A percentile compares a stretch with the other conserved stretches of the same genome.
These are phyloP conservation scores for Pelusios castaneus DNA, from an alignment of 2,113 vertebrate species.

Conservation along the genomic window DNA sequence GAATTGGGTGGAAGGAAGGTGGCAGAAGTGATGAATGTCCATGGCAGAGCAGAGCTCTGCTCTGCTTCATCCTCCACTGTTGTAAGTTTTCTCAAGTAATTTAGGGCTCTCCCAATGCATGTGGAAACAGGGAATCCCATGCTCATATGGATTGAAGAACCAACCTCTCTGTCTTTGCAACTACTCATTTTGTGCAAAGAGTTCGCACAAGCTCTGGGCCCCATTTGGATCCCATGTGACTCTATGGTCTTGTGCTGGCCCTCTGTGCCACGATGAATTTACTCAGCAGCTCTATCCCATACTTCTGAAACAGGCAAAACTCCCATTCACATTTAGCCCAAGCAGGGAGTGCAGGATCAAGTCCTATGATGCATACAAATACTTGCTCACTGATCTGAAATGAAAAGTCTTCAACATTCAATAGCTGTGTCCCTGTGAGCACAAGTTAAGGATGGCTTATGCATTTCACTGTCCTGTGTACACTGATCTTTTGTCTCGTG, in stretches of 20 bases:
- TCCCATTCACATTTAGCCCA: background rate
- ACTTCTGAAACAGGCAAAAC: background rate
- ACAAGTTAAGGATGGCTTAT: background rate
- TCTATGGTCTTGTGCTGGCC: background rate
- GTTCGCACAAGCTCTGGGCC: background rate
- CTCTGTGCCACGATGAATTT: background rate
- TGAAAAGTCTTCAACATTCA: background rate
- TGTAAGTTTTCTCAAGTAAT: background rate
- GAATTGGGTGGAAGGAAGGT: background rate
- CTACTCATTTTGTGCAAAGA: background rate
- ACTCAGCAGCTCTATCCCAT: background rate
- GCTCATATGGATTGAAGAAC: background rate
- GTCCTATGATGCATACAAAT: background rate
- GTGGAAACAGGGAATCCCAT: background rate
- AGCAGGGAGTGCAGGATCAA: background rate
- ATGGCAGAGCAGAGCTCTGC: background rate
- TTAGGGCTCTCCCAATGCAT: background rate
- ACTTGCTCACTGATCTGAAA: background rate
- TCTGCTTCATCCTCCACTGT: background rate
- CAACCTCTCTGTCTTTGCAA: background rate
- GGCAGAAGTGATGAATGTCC: background rate
- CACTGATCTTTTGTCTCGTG: background rate
- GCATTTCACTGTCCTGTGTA: rapidly evolving
- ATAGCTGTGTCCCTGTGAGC: background rate
- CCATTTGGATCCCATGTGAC: background rate